phyloP scores from a whole-genome alignment of 2,888 invertebrate species.

The Drosophila neonasuta region DNA sequence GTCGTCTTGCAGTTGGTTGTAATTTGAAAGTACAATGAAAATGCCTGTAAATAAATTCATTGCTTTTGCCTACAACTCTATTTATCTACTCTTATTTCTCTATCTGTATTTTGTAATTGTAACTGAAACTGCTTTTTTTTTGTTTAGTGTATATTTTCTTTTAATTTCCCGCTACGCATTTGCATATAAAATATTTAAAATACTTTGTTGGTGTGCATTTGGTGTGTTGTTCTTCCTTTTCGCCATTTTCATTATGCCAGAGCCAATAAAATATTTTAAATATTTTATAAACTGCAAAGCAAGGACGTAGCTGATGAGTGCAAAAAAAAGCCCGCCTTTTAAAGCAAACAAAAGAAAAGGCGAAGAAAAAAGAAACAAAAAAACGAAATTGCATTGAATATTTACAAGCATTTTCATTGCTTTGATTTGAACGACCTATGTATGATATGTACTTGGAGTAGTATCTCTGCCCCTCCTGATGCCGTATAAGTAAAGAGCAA shows the following conservation, averaged over 20 bases:
- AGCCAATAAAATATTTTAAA: slow-evolving; percentile 70
- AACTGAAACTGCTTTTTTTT: slow-evolving; percentile 14
- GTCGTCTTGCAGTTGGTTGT: slow-evolving; percentile 73
- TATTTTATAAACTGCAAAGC: slow-evolving; percentile 71
- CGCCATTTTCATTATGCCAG: slow-evolving; percentile 45
- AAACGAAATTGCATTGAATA: slow-evolving; percentile 67
- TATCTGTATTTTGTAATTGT: slow-evolving; percentile 21
- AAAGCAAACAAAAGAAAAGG: slow-evolving; percentile 9
- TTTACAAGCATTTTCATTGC: slow-evolving; percentile 81
- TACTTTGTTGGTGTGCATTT: slow-evolving; percentile 60
- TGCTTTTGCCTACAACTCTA: slow-evolving; percentile 55
- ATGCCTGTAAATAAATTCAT: slow-evolving; percentile 80
- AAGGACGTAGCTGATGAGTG: slow-evolving; percentile 46
- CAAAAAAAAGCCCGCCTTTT: slow-evolving; percentile 11
- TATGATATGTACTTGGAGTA: background rate
- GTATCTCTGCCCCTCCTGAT: slow-evolving; percentile 5
- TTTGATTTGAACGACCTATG: slow-evolving; percentile 71
- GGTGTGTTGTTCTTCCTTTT: slow-evolving; percentile 29
- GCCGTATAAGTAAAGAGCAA: slow-evolving; percentile 38
- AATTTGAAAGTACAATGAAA: slow-evolving; percentile 79
- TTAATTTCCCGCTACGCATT: slow-evolving; percentile 50
- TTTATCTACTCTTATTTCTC: slow-evolving; percentile 33
- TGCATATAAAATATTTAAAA: slow-evolving; percentile 75
- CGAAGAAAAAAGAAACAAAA: background rate
- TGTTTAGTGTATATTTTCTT: slow-evolving; percentile 26